A percentile compares a stretch with the other conserved stretches of the same genome.
These are phyloP conservation scores for Sthenelais limicola DNA, from an alignment of 2,888 invertebrate species.

Conservation along the genomic window DNA sequence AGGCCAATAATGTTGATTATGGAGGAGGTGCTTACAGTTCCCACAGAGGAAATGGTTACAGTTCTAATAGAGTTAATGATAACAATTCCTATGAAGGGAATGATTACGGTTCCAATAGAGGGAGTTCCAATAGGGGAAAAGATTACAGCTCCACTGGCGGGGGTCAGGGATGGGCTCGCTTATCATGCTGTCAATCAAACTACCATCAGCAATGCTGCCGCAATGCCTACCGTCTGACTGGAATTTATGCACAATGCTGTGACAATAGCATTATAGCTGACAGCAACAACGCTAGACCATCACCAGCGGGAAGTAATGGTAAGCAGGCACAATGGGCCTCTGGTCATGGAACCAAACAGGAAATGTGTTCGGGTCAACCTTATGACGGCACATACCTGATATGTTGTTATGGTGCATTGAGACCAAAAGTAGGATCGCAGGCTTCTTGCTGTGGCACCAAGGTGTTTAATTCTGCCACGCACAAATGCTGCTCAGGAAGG, in stretches of 20 bases:
- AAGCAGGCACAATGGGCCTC: too few relatives aligned
- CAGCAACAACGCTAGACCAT: background rate
- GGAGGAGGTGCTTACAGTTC: too few relatives aligned
- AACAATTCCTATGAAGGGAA: too few relatives aligned
- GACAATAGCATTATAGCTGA: background rate
- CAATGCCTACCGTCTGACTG: constrained; percentile 5
- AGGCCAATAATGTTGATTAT: too few relatives aligned
- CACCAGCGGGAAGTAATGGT: too few relatives aligned
- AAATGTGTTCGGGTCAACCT: constrained; percentile 29
- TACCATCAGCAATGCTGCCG: constrained; percentile 13
- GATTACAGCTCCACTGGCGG: background rate
- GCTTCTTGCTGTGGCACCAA: constrained; percentile 35
- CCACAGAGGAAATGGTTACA: too few relatives aligned
- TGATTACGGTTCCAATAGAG: too few relatives aligned
- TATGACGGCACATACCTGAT: constrained; percentile 43
- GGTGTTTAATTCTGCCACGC: constrained; percentile 17
- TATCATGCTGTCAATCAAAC: constrained; percentile 9
- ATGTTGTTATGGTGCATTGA: constrained; percentile 35
- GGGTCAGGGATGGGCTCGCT: constrained; percentile 9
- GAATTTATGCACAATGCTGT: constrained; percentile 22
- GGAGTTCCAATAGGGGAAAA: too few relatives aligned
- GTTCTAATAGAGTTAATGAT: too few relatives aligned
- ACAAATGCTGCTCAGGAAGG: constrained; percentile 18
- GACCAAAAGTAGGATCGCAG: constrained; percentile 22
- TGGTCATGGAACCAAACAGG: too few relatives aligned